Evolutionary conservation across 2,797 vertebrate genomes (phyloP).

Genomic region (Bothrops alternatus): DNA sequence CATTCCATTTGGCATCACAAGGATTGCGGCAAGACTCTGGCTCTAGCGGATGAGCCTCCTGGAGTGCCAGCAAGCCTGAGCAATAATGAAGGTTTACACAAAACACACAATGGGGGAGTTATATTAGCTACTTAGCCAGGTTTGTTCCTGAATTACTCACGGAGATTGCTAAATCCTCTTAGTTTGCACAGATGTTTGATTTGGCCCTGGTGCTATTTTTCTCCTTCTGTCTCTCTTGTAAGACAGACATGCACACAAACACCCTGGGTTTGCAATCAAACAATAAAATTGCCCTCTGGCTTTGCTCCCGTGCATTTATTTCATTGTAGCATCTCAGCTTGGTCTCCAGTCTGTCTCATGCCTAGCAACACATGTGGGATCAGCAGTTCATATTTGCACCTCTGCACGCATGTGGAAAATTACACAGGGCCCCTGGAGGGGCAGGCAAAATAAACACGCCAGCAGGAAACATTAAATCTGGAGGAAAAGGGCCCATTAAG

Average conservation of each 20-base stretch:
- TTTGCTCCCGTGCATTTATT: not conserved
- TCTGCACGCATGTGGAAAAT: not conserved
- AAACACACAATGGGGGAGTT: not conserved
- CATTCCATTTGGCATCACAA: not conserved
- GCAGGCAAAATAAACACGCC: not conserved
- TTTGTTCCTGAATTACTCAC: constrained; percentile 22
- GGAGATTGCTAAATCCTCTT: not conserved
- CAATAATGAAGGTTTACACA: constrained; percentile 6
- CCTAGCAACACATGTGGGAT: not conserved
- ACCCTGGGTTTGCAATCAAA: not conserved
- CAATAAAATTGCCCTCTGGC: not conserved
- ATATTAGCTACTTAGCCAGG: not conserved
- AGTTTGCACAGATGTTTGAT: constrained; percentile 23
- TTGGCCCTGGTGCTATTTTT: not conserved
- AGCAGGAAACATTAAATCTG: not conserved
- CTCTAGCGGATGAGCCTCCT: not conserved
- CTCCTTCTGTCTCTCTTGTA: not conserved
- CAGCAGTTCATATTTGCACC: not conserved
- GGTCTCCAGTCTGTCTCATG: not conserved
- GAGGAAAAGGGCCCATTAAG: not conserved
- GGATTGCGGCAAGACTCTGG: not conserved
- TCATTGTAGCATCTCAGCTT: not conserved
- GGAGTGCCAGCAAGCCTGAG: not conserved
- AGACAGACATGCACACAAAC: not conserved
- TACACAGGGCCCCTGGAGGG: not conserved